Evolutionary conservation across 2,113 vertebrate genomes (phyloP).

Genomic region (Rhombomys opimus): DNA sequence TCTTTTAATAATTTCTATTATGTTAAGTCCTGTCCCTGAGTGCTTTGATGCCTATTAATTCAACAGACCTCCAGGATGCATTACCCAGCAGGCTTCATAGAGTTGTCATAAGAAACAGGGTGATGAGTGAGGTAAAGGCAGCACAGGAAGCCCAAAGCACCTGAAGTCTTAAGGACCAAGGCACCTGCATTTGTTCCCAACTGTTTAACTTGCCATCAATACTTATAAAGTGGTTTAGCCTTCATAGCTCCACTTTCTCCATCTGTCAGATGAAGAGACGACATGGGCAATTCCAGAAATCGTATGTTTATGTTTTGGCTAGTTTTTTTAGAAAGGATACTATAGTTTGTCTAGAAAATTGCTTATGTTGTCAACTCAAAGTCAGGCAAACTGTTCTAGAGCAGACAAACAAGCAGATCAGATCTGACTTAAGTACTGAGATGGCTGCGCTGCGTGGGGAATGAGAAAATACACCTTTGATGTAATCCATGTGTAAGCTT

Average conservation of each 20-base stretch:
- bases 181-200: neutral
- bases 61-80: neutral
- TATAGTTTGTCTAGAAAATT: neutral
- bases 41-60: too few species aligned
- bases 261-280: neutral
- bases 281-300: neutral
- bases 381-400: slow-evolving; percentile 28
- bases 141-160: neutral
- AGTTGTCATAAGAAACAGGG: neutral
- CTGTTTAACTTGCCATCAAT: neutral
- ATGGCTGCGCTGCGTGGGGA: neutral
- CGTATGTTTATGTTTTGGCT: neutral
- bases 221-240: neutral
- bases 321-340: slow-evolving; percentile 5
- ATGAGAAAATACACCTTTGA: slow-evolving; percentile 44
- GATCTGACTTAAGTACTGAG: slow-evolving; percentile 1
- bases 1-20: neutral
- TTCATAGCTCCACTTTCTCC: neutral
- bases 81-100: neutral
- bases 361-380: neutral
- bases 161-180: neutral
- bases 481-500: neutral
- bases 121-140: neutral
- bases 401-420: neutral
- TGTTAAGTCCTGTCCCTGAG: neutral